Conservation (phyloP, 2,797 vertebrate genomes). For the Clamator glandarius region DNA sequence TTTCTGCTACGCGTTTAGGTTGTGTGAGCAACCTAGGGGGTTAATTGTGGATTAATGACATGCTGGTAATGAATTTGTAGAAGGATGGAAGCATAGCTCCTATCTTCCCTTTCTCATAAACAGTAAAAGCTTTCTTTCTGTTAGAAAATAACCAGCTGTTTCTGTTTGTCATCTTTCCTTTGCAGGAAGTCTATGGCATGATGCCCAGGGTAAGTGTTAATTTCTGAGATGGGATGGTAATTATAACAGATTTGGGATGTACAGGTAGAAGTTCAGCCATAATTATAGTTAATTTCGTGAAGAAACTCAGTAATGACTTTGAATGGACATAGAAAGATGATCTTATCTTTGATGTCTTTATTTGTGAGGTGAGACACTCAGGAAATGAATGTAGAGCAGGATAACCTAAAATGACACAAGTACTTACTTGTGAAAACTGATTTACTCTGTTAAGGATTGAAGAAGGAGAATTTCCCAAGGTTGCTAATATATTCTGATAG, state of each 20-base stretch:
- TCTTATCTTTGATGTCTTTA: not conserved
- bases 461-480: not conserved
- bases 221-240: not conserved
- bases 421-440: not conserved
- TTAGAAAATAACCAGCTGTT: not conserved
- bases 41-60: not conserved
- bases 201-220: slow-evolving; percentile 78
- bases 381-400: not conserved
- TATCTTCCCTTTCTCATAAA: not conserved
- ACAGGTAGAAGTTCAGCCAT: not conserved
- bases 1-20: not conserved
- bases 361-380: not conserved
- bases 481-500: not conserved
- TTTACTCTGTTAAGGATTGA: not conserved
- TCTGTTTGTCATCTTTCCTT: not conserved
- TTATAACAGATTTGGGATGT: not conserved
- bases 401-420: not conserved
- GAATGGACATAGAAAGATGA: not conserved
- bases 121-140: not conserved
- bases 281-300: not conserved
- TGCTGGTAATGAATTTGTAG: not conserved
- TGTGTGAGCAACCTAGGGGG: not conserved
- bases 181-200: slow-evolving; percentile 78
- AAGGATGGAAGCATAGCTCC: not conserved
- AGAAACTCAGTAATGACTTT: not conserved